Evolutionary conservation across 2,113 vertebrate genomes (phyloP), one percentile per base, ranked within the genome.

Genomic region (Panthera uncia): DNA sequence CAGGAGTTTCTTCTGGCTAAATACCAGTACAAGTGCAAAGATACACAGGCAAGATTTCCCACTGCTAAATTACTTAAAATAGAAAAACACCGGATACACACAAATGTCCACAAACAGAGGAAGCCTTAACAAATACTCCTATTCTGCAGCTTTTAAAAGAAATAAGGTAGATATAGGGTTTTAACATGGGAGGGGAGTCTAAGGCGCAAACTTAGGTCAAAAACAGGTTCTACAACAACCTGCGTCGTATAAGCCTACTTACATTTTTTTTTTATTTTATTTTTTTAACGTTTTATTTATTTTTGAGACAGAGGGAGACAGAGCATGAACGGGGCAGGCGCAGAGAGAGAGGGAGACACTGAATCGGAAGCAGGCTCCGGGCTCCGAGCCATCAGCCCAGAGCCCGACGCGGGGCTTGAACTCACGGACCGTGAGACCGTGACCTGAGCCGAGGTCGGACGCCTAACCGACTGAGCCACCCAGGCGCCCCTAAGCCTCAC

Each of bases 161-260:
- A 82, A n/a, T 5, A 4, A 1, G 25, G 36, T 25, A 1, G 5
- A 11, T 1, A 10, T 1, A n/a, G 15, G 16, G 21, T 2, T 8
- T 1, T 14, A 45, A 18, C 33, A 2, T 0, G 25, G 21, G 7
- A 18, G 23, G 57, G 11, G 36, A 76, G 65, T 6, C 45, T 9
- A 63, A 48, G 66, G 45, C 45, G n/a, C 41, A 27, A 50, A 31
- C 88, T 73, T 29, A 48, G 50, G 31, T 45, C 29, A 45, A 48
- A n/a, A 63, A 36, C 38, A 71, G 18, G 48, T 31, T 31, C 3
- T 0, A 7, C 14, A n/a, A 27, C 5, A n/a, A 27, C 19, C 16
- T 0, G 0, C 11, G 21, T 19, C 3, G 23, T 13, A 3, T 0
- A 1, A 50, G 36, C 27, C 52, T 50, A 16, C 5, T 31, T 14